Conservation (phyloP, 2,797 vertebrate genomes). For the Danio kyathit region DNA sequence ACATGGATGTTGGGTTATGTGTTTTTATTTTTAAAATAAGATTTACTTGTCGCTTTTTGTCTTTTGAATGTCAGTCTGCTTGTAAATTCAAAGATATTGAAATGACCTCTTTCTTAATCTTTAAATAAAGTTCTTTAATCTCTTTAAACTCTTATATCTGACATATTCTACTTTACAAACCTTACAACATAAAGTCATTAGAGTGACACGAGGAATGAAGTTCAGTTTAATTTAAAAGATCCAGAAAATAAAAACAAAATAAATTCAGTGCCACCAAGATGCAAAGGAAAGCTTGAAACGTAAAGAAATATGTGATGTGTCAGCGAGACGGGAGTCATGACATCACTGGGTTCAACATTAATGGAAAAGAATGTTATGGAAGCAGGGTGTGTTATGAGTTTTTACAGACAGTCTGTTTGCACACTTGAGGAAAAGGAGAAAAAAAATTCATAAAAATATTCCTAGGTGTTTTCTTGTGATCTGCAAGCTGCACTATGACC, state of each 20-base stretch:
- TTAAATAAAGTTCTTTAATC: constrained; percentile 96
- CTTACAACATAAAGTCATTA: constrained; percentile 75
- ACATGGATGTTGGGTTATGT: constrained; percentile 76
- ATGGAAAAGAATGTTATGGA: constrained; percentile 71
- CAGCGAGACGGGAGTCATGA: constrained; percentile 59
- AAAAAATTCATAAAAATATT: constrained; percentile 8
- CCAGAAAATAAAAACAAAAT: constrained; percentile 64
- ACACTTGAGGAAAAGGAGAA: constrained; percentile 17
- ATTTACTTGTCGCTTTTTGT: constrained; percentile 85
- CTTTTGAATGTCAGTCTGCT: constrained; percentile 84
- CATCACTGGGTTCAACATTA: constrained; percentile 65
- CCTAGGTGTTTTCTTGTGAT: constrained; percentile 1
- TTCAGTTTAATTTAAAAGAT: constrained; percentile 75
- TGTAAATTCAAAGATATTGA: constrained; percentile 75
- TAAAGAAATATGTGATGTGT: constrained; percentile 50
- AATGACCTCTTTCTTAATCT: constrained; percentile 72
- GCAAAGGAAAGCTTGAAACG: constrained; percentile 64
- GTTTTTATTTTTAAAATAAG: constrained; percentile 99
- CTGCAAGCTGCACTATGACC: constrained; percentile 41
- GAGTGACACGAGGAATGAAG: constrained; percentile 83
- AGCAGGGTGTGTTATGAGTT: constrained; percentile 68
- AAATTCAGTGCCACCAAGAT: constrained; percentile 72
- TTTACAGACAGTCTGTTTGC: constrained; percentile 66
- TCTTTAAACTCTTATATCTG: constrained; percentile 84
- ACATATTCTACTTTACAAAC: constrained; percentile 91